These are phyloP conservation scores for Temnothorax longispinosus DNA, from an alignment of 1,140 invertebrate species.

Conservation along the genomic window DNA sequence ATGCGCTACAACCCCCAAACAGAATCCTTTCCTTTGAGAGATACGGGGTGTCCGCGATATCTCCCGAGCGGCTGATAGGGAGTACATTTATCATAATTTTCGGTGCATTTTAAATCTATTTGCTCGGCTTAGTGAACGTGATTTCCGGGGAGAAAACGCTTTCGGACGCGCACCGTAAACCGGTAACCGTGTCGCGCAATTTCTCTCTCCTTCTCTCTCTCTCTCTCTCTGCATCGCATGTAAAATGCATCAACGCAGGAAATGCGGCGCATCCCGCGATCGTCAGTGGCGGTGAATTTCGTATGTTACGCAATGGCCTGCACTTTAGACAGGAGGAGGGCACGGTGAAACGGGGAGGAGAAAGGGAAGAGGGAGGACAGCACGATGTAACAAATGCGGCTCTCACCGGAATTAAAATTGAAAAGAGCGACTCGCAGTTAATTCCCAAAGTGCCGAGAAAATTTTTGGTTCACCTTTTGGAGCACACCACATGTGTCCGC, in stretches of 20 bases:
- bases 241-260: neutral
- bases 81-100: slow-evolving; percentile 17
- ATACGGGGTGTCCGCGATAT: neutral
- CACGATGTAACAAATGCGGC: neutral
- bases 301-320: neutral
- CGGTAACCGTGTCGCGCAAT: neutral
- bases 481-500: neutral
- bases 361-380: neutral
- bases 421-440: slow-evolving; percentile 11
- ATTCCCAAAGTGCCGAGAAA: slow-evolving; percentile 19
- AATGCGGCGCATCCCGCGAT: slow-evolving; percentile 5
- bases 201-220: neutral
- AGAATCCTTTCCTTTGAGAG: neutral
- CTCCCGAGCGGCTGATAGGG: neutral
- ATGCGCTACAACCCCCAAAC: neutral
- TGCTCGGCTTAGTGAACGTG: neutral
- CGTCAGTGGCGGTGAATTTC: slow-evolving; percentile 16
- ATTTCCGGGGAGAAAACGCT: neutral
- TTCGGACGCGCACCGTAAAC: neutral
- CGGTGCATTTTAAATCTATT: slow-evolving; percentile 10
- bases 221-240: neutral
- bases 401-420: slow-evolving; percentile 54
- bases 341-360: neutral
- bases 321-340: neutral
- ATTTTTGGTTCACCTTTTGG: neutral